phyloP scores from a whole-genome alignment of 2,888 invertebrate species.

The Masnerella sp. region DNA sequence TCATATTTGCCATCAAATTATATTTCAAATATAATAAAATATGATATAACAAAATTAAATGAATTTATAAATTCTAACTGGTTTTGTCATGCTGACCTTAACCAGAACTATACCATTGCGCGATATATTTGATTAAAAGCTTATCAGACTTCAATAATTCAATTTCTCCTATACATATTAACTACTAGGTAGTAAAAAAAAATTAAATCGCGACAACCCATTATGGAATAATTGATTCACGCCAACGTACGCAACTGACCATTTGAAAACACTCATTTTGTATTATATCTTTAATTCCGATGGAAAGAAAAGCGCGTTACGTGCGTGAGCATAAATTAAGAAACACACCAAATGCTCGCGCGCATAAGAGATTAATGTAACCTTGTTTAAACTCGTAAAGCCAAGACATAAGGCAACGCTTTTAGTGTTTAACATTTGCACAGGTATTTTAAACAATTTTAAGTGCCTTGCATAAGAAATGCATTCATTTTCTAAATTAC shows the following conservation, averaged over 20 bases:
- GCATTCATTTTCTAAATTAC: no score
- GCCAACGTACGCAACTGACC: slow-evolving; percentile 4
- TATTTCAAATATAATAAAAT: no score
- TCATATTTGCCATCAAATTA: no score
- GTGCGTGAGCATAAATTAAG: slow-evolving; percentile 43
- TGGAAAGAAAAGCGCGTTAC: slow-evolving; percentile 40
- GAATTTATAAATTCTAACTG: no score
- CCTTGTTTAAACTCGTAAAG: no score
- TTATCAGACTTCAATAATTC: slow-evolving; percentile 21
- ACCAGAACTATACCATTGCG: no score
- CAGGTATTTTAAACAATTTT: background rate
- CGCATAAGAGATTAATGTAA: slow-evolving; percentile 19
- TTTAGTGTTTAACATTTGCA: no score
- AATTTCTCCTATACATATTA: slow-evolving; percentile 6
- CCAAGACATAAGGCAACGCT: no score
- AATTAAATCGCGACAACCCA: no score
- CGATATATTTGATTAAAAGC: slow-evolving; percentile 17
- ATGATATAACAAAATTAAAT: no score
- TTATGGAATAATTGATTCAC: slow-evolving; percentile 26
- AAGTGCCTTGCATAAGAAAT: no score
- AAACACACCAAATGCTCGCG: slow-evolving; percentile 21
- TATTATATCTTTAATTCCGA: slow-evolving; percentile 27
- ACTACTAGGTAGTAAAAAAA: background rate
- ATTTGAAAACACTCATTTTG: slow-evolving; percentile 15
- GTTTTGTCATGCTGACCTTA: no score